These are phyloP conservation scores for Morpho helenor DNA, from an alignment of 2,888 invertebrate species.

Conservation along the genomic window DNA sequence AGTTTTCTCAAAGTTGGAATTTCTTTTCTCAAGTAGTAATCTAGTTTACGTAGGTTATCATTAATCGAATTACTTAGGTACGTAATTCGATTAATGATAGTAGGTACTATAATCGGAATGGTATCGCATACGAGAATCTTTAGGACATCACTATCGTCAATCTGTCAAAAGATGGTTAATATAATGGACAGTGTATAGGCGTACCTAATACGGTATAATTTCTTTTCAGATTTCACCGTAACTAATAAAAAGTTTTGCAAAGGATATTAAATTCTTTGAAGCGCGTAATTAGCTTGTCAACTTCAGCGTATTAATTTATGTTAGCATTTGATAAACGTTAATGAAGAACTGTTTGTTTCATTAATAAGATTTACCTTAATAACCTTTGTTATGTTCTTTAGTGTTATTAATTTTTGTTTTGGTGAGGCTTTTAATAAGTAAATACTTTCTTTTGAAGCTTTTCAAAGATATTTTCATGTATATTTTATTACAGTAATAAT, in stretches of 20 bases:
- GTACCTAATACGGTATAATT: neutral
- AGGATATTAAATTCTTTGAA: constrained; percentile 22
- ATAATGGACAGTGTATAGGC: too few relatives aligned
- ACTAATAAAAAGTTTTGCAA: constrained; percentile 26
- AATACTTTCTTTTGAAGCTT: neutral
- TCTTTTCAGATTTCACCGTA: constrained; percentile 29
- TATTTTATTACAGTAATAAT: constrained; percentile 11
- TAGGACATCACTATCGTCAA: too few relatives aligned
- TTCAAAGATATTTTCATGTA: neutral
- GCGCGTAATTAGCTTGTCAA: constrained; percentile 17
- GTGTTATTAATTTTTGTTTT: neutral
- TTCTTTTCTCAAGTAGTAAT: too few relatives aligned
- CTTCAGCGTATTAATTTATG: constrained; percentile 6
- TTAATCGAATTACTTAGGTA: too few relatives aligned
- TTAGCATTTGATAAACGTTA: neutral
- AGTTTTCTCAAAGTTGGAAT: too few relatives aligned
- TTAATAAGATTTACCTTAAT: neutral
- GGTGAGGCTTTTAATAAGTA: neutral
- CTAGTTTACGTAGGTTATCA: too few relatives aligned
- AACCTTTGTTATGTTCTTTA: constrained; percentile 5
- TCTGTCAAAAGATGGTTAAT: too few relatives aligned
- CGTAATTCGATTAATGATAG: too few relatives aligned
- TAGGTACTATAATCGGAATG: too few relatives aligned
- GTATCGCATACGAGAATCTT: too few relatives aligned
- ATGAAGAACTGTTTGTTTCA: constrained; percentile 3